A percentile compares a stretch with the other conserved stretches of the same genome.
phyloP scores from a whole-genome alignment of 2,113 vertebrate genomes.

The Fukomys damarensis region DNA sequence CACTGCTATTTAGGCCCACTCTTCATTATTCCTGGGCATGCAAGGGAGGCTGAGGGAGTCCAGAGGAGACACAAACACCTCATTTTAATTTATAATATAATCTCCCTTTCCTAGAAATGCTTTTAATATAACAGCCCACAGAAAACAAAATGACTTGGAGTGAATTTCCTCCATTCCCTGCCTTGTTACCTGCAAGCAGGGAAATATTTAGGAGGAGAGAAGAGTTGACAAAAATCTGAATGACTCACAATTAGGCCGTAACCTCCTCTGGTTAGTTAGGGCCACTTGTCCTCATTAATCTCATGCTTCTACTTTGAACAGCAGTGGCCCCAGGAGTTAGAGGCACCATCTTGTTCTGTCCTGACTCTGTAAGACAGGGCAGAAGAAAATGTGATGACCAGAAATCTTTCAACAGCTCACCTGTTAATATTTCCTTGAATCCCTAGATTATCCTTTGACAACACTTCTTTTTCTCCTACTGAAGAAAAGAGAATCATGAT shows the following conservation, averaged over 20 bases:
- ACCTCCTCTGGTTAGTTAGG: not conserved
- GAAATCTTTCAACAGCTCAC: not conserved
- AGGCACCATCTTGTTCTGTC: slow-evolving; percentile 17
- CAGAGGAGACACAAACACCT: slow-evolving; percentile 42
- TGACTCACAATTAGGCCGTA: not conserved
- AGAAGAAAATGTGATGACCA: not conserved
- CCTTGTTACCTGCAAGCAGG: not conserved
- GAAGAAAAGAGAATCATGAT: not conserved
- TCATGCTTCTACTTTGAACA: slow-evolving; percentile 14
- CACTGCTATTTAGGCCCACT: not conserved
- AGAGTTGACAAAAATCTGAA: not conserved
- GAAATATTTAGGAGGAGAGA: not conserved
- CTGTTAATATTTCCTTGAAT: not conserved
- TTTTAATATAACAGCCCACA: slow-evolving; percentile 35
- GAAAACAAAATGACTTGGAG: slow-evolving; percentile 34
- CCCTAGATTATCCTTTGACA: not conserved
- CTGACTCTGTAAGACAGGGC: not conserved
- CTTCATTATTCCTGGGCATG: slow-evolving; percentile 15
- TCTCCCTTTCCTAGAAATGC: slow-evolving; percentile 48
- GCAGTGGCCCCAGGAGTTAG: not conserved
- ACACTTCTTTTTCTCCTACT: not conserved
- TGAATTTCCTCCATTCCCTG: not conserved
- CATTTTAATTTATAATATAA: slow-evolving; percentile 49
- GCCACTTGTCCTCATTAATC: not conserved
- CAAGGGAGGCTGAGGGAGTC: not conserved